phyloP scores from a whole-genome alignment of 1,140 invertebrate genomes.

The Calliopsis andreniformis region DNA sequence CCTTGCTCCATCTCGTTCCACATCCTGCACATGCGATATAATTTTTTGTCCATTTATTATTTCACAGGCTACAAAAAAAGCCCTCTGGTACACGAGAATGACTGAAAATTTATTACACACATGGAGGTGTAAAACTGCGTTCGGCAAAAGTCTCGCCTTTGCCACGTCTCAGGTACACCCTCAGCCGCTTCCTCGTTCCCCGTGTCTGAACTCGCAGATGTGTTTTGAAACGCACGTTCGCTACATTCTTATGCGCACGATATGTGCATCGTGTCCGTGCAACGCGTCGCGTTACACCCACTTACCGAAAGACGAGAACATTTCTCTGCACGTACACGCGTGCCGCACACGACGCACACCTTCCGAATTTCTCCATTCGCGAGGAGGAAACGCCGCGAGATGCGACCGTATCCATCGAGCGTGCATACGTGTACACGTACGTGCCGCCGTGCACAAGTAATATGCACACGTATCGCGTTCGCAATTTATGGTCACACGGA shows the following conservation, averaged over 20 bases:
- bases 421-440: slow-evolving; percentile 1
- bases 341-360: slow-evolving; percentile 20
- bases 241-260: slow-evolving; percentile 3
- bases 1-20: no score
- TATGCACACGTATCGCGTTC: slow-evolving; percentile 40
- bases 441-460: slow-evolving; percentile 22
- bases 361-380: slow-evolving; percentile 33
- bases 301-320: slow-evolving; percentile 4
- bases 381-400: not conserved
- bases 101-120: no score
- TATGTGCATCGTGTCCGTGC: slow-evolving; percentile 28
- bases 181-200: not conserved
- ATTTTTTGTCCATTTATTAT: no score
- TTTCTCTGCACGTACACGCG: slow-evolving; percentile 21
- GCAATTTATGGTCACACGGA: slow-evolving; percentile 48
- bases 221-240: slow-evolving; percentile 33
- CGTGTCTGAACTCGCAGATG: not conserved
- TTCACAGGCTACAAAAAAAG: no score
- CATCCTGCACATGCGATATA: no score
- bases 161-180: no score
- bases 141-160: not conserved
- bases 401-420: slow-evolving; percentile 9
- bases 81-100: no score
- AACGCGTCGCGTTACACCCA: slow-evolving; percentile 18
- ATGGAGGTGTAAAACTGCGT: no score